Evolutionary conservation across 1,140 invertebrate genomes (phyloP), one percentile per base, ranked within the genome.

Genomic region (Aphidius gifuensis): DNA sequence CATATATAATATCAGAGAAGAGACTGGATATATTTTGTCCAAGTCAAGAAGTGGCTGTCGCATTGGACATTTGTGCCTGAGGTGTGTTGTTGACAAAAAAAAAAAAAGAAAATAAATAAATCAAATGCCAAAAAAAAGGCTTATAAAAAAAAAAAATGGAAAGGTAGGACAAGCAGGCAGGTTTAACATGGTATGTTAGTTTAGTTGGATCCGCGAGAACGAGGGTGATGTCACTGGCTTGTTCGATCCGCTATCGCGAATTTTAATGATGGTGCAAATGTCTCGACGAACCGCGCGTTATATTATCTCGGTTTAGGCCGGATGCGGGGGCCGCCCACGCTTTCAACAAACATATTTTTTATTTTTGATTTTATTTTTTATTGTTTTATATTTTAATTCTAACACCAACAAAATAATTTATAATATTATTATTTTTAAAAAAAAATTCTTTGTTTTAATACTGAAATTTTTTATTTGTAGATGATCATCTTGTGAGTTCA

Each of bases 221-320:
- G 73, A 74, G 74, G 77, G 74, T 78, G 75, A 78, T 80, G 78
- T 79, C 77, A 77, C 71, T 70, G 70, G 71, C 74, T 76, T 80
- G 79, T 80, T 80, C 76, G 79, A 81, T 81, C 74, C 72, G 74
- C 77, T 81, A 81, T 81, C 79, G 78, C 78, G 78, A 80, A 81
- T 81, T 81, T 81, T 81, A 81, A 81, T 81, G 79, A 81, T 74
- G 79, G 73, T 81, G 79, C 79, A 80, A 81, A 80, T 80, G 79
- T 80, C 77, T 70, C 71, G 69, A 61, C 70, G 71, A 72, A 76
- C 75, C 71, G 56, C 74, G 74, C 77, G 73, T 74, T 81, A 77
- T 81, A 80, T 81, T 81, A 80, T 80, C 78, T 79, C 69, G 68
- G 70, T 78, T 79, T 79, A 78, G 79, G 76, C 79, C 78, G 79